Evolutionary conservation across 2,888 invertebrate genomes (phyloP).

Genomic region (Nowickia ferox): DNA sequence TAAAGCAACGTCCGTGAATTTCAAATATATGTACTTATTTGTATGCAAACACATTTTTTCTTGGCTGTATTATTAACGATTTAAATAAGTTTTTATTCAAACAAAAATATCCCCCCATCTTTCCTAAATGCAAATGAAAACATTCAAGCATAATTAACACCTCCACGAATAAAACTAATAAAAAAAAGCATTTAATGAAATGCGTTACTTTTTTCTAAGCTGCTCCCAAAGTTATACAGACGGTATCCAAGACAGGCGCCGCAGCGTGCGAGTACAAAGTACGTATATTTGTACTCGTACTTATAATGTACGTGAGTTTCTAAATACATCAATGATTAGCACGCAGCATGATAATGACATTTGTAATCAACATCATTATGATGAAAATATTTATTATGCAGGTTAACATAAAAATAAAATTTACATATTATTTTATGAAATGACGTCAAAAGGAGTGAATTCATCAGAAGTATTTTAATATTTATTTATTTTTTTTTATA

Average conservation of each 20-base stretch:
- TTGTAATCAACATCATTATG: constrained; percentile 13
- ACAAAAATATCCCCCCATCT: constrained; percentile 2
- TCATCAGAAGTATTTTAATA: background rate
- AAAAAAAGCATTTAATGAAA: constrained; percentile 8
- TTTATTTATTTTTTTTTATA: background rate
- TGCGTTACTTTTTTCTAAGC: constrained; percentile 28
- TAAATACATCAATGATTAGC: constrained; percentile 30
- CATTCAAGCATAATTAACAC: constrained; percentile 41
- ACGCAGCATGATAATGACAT: constrained; percentile 37
- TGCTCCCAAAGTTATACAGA: constrained; percentile 62
- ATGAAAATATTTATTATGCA: constrained; percentile 42
- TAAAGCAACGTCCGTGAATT: constrained; percentile 22
- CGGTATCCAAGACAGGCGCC: constrained; percentile 42
- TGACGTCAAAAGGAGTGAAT: background rate
- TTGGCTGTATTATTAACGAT: constrained; percentile 41
- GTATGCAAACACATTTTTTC: background rate
- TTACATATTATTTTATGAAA: constrained; percentile 12
- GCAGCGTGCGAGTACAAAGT: constrained; percentile 21
- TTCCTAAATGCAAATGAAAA: constrained; percentile 26
- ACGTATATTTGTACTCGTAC: background rate
- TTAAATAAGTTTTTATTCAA: constrained; percentile 16
- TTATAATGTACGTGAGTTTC: constrained; percentile 43
- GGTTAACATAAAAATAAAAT: constrained; percentile 13
- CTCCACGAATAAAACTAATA: constrained; percentile 23
- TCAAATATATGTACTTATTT: background rate